Evolutionary conservation across 1,140 invertebrate species (phyloP).

Genomic region (Calliopsis andreniformis): DNA sequence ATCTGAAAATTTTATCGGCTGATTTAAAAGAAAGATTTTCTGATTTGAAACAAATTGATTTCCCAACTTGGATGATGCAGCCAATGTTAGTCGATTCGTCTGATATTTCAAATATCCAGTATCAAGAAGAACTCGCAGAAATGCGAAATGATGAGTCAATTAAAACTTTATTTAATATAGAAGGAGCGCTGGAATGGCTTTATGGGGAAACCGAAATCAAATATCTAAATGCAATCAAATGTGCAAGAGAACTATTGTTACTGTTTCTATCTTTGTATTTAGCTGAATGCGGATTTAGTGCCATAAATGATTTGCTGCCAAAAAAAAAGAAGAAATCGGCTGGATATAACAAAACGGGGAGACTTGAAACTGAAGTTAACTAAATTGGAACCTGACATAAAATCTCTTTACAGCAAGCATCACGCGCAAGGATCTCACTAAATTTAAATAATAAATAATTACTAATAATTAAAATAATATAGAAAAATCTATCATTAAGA

Average conservation of each 20-base stretch:
- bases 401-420: conserved; percentile 1
- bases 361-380: conserved; percentile 16
- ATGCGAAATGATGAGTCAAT: conserved; percentile 13
- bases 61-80: conserved; percentile 3
- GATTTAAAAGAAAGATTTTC: conserved; percentile 5
- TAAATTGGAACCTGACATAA: conserved; percentile 10
- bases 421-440: conserved; percentile 2
- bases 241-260: conserved; percentile 13
- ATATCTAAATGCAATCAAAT: conserved; percentile 9
- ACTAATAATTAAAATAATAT: conserved; percentile 26
- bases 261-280: conserved; percentile 8
- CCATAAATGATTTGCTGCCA: not conserved
- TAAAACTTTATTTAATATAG: conserved; percentile 7
- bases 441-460: not conserved
- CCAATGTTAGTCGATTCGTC: conserved; percentile 1
- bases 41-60: conserved; percentile 7
- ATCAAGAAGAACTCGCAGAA: conserved; percentile 14
- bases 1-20: not conserved
- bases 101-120: conserved; percentile 1
- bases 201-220: not conserved
- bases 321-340: conserved; percentile 23
- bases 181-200: not conserved
- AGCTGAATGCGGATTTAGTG: conserved; percentile 4
- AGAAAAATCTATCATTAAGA: conserved; percentile 29
- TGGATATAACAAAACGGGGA: conserved; percentile 11